These are phyloP conservation scores for Drosophila littoralis DNA, from an alignment of 1,140 invertebrate species.

Conservation along the genomic window DNA sequence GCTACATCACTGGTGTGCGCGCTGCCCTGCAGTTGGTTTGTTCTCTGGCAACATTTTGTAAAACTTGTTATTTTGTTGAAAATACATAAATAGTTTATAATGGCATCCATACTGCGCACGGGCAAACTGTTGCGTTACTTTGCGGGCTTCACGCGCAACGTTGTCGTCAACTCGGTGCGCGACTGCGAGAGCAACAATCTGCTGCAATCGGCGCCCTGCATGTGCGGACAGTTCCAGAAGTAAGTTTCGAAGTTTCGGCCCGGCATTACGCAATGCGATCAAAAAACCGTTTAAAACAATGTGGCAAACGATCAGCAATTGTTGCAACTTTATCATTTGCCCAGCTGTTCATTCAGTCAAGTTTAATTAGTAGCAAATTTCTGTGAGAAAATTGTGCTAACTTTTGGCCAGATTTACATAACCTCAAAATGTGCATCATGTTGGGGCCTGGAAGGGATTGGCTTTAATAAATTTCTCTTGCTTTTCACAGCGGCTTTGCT, in stretches of 20 bases:
- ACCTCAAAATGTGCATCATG: conserved; percentile 28
- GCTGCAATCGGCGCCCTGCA: conserved; percentile 84
- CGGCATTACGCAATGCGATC: conserved; percentile 70
- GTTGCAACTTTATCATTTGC: not conserved
- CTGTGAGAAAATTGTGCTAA: conserved; percentile 29
- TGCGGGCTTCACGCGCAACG: conserved; percentile 88
- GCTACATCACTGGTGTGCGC: conserved; percentile 34
- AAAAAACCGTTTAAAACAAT: conserved; percentile 18
- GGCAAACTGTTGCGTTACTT: conserved; percentile 89
- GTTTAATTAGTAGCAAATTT: conserved; percentile 3
- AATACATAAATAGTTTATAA: conserved; percentile 63
- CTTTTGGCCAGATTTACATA: conserved; percentile 29
- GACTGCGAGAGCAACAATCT: conserved; percentile 85
- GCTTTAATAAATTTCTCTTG: not conserved
- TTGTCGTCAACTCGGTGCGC: conserved; percentile 87
- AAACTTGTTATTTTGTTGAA: conserved; percentile 49
- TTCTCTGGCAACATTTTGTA: conserved; percentile 4
- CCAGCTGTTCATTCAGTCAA: not conserved
- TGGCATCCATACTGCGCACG: conserved; percentile 88
- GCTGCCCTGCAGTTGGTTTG: conserved; percentile 22
- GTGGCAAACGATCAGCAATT: not conserved
- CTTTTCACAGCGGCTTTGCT: conserved; percentile 64
- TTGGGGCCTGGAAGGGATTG: not conserved
- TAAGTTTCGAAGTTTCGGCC: conserved; percentile 65
- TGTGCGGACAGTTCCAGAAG: conserved; percentile 85